Conservation (phyloP, 2,113 vertebrate genomes). For the Etheostoma spectabile region DNA sequence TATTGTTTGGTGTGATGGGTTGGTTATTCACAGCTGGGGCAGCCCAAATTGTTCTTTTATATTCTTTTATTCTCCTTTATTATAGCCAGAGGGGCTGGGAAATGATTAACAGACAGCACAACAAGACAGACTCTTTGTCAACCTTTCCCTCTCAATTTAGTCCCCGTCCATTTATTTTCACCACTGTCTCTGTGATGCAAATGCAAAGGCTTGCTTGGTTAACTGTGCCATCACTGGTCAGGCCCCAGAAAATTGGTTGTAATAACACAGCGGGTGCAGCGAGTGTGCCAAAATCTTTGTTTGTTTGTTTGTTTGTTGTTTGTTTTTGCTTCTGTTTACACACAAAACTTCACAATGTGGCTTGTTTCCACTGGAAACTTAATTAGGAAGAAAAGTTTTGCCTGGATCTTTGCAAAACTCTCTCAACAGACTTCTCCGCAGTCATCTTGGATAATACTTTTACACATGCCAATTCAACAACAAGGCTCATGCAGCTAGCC, state of each 20-base stretch:
- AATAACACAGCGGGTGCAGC: constrained; percentile 66
- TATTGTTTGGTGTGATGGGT: constrained; percentile 88
- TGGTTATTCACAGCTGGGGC: constrained; percentile 87
- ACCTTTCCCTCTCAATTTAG: constrained; percentile 81
- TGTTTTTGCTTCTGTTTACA: constrained; percentile 36
- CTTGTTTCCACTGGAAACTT: background rate
- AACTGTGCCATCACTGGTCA: constrained; percentile 66
- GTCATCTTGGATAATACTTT: background rate
- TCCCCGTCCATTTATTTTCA: constrained; percentile 73
- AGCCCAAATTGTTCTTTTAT: constrained; percentile 89
- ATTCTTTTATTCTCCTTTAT: constrained; percentile 86
- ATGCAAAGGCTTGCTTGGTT: constrained; percentile 76
- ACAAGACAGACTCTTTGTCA: constrained; percentile 77
- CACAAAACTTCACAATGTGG: background rate
- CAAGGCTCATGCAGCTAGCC: constrained; percentile 11
- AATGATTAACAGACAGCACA: constrained; percentile 85
- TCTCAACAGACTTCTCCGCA: background rate
- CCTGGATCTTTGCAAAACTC: background rate
- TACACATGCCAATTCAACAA: constrained; percentile 15
- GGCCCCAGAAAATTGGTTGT: constrained; percentile 67
- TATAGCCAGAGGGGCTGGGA: constrained; percentile 84
- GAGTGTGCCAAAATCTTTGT: constrained; percentile 25
- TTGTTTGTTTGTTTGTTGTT: too few relatives aligned
- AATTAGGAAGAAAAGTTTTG: background rate
- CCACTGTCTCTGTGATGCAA: constrained; percentile 63